These are phyloP conservation scores for Porites cylindrica DNA, from an alignment of 92 coral and sea anemone species.

Conservation along the genomic window DNA sequence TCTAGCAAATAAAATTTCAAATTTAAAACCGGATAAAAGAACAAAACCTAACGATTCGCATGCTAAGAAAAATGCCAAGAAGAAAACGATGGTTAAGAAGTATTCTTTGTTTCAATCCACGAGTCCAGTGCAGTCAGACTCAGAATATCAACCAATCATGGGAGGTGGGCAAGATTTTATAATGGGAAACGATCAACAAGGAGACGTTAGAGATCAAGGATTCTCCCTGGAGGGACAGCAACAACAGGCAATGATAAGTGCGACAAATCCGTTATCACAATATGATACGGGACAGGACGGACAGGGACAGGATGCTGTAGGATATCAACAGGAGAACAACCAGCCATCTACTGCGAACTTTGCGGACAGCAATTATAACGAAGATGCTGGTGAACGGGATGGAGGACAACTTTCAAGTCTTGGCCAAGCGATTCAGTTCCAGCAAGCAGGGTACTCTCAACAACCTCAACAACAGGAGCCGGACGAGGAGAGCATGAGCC, in stretches of 20 bases:
- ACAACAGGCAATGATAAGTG: conserved; percentile 16
- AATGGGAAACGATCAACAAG: conserved; percentile 8
- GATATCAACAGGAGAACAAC: conserved; percentile 34
- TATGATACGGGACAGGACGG: conserved; percentile 12
- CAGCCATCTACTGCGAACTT: conserved; percentile 29
- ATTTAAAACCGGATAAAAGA: not conserved
- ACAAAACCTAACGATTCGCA: not conserved
- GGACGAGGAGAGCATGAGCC: conserved; percentile 9
- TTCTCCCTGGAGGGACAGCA: conserved; percentile 19
- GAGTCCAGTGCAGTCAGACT: not conserved
- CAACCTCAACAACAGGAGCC: conserved; percentile 57
- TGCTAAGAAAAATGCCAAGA: conserved; percentile 7
- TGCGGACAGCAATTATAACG: conserved; percentile 6
- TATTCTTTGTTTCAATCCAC: conserved; percentile 36
- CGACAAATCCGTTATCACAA: conserved; percentile 4
- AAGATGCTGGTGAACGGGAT: conserved; percentile 37
- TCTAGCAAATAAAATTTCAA: conserved; percentile 9
- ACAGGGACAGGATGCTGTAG: conserved; percentile 1
- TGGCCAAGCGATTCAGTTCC: conserved; percentile 60
- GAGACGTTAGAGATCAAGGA: conserved; percentile 13
- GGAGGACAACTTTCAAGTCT: conserved; percentile 50
- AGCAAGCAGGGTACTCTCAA: conserved; percentile 54
- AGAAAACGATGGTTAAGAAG: conserved; percentile 38
- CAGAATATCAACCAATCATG: conserved; percentile 14
- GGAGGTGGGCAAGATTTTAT: conserved; percentile 17